A percentile compares a stretch with the other conserved stretches of the same genome.
Conservation (phyloP, 2,888 invertebrate species). For the Lepidocyrtoides sp. region DNA sequence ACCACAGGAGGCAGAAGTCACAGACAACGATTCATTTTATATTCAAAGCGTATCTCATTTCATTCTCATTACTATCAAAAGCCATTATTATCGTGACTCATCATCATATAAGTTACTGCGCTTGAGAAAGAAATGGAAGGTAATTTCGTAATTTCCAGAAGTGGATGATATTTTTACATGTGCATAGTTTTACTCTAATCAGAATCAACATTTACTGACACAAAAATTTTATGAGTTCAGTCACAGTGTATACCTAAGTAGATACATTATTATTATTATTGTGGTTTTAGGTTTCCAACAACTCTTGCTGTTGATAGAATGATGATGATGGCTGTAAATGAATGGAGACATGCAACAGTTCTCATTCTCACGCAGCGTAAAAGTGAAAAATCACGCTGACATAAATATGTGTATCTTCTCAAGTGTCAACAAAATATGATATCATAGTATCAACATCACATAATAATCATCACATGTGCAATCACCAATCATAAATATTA, state of each 20-base stretch:
- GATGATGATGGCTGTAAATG: background rate
- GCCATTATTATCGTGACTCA: background rate
- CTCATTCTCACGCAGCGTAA: slow-evolving; percentile 55
- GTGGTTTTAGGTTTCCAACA: background rate
- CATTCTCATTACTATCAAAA: slow-evolving; percentile 39
- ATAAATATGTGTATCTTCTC: slow-evolving; percentile 51
- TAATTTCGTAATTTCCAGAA: background rate
- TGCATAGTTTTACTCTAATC: no score
- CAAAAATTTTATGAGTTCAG: no score
- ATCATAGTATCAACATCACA: slow-evolving; percentile 21
- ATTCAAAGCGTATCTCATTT: background rate
- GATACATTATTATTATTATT: background rate
- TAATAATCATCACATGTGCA: background rate
- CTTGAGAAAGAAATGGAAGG: background rate
- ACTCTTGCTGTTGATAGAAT: slow-evolving; percentile 13
- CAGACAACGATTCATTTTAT: background rate
- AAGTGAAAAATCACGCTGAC: slow-evolving; percentile 34
- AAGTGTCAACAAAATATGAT: slow-evolving; percentile 59
- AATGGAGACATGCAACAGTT: slow-evolving; percentile 28
- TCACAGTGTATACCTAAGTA: no score
- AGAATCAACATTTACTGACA: no score
- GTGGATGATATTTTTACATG: no score
- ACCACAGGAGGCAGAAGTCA: slow-evolving; percentile 10
- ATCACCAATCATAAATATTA: slow-evolving; percentile 31
- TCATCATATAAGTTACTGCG: background rate